Conservation (phyloP, 1,140 invertebrate genomes). For the Aricia agestis region DNA sequence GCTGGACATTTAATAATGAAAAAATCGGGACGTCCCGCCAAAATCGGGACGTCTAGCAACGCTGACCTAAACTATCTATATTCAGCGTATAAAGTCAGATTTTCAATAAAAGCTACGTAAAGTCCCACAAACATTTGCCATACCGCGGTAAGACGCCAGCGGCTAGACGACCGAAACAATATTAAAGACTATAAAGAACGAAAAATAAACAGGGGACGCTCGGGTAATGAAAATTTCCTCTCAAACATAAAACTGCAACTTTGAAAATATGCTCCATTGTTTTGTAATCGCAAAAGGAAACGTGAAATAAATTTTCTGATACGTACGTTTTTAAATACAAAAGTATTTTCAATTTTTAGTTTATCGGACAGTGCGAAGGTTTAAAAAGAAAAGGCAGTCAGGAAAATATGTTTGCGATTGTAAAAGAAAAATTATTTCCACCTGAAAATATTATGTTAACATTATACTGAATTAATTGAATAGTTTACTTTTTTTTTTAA, state of each 20-base stretch:
- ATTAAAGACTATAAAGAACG: slow-evolving; percentile 4
- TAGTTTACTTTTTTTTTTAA: background rate
- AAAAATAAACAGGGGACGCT: background rate
- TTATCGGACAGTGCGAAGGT: background rate
- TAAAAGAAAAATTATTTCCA: background rate
- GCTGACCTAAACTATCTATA: too few species aligned
- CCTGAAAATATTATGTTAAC: background rate
- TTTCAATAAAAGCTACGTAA: too few species aligned
- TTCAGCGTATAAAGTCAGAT: too few species aligned
- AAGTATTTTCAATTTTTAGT: background rate
- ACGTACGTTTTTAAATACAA: slow-evolving; percentile 2
- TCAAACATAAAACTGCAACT: slow-evolving; percentile 7
- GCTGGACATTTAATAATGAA: too few species aligned
- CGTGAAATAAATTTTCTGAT: background rate
- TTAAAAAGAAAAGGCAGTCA: background rate
- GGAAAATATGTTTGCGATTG: background rate
- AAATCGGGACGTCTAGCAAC: too few species aligned
- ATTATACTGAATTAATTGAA: background rate
- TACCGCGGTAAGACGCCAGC: too few species aligned
- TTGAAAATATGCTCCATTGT: slow-evolving; percentile 5
- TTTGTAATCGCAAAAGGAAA: background rate
- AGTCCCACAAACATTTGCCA: too few species aligned
- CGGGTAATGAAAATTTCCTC: background rate
- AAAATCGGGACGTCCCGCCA: too few species aligned
- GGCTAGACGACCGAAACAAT: background rate